A percentile compares a stretch with the other conserved stretches of the same genome.
Conservation (phyloP, 2,113 vertebrate genomes). For the Tricholaema leucomelas region DNA sequence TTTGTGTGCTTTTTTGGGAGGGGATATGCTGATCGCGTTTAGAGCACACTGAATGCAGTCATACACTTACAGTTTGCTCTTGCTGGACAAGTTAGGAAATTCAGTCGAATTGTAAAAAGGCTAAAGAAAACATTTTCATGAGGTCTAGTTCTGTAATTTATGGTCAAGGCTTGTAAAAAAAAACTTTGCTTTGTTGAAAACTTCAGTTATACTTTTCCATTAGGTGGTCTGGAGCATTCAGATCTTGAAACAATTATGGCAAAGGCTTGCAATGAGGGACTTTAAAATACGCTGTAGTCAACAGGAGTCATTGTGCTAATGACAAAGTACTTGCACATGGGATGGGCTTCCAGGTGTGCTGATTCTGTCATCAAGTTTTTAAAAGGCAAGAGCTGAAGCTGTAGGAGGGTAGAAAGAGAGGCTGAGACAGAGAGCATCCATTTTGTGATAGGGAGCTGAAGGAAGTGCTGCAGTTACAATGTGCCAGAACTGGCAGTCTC, state of each 20-base stretch:
- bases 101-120: neutral
- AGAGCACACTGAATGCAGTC: neutral
- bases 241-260: neutral
- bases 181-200: neutral
- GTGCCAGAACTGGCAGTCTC: neutral
- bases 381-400: neutral
- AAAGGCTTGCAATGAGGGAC: neutral
- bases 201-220: neutral
- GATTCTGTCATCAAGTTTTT: neutral
- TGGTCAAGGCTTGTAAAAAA: neutral
- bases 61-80: neutral
- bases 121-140: neutral
- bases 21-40: neutral
- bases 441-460: neutral
- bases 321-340: neutral
- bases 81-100: neutral
- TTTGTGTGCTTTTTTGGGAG: neutral
- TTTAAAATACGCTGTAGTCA: neutral
- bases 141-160: neutral
- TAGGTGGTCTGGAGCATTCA: neutral
- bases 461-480: neutral
- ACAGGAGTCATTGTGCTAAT: neutral
- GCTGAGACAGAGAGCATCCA: neutral
- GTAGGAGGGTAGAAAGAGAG: neutral
- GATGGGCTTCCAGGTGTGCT: neutral